These are phyloP conservation scores for Coregonus clupeaformis DNA, from an alignment of 2,113 vertebrate genomes.

Conservation along the genomic window DNA sequence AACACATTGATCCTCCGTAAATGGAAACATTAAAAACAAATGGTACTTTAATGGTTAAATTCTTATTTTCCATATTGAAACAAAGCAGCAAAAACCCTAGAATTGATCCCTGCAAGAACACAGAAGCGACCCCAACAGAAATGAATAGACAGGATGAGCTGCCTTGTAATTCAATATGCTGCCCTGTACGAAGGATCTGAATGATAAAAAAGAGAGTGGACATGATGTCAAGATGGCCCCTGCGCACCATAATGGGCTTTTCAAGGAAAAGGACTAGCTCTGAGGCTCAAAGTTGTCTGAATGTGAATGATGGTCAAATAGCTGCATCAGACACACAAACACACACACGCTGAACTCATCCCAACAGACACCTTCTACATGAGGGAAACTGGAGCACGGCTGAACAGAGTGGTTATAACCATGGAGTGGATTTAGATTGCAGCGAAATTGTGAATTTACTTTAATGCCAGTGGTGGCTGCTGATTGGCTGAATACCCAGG, in stretches of 20 bases:
- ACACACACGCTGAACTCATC: conserved; percentile 18
- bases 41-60: background rate
- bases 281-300: conserved; percentile 53
- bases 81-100: conserved; percentile 8
- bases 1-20: background rate
- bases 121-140: conserved; percentile 1
- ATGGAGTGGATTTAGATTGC: conserved; percentile 42
- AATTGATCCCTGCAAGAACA: conserved; percentile 15
- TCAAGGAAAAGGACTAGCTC: conserved; percentile 33
- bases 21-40: background rate
- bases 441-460: conserved; percentile 41
- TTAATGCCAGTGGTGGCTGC: background rate
- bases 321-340: conserved; percentile 29
- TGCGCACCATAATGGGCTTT: conserved; percentile 55
- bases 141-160: conserved; percentile 28
- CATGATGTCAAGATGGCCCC: conserved; percentile 35
- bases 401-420: conserved; percentile 34
- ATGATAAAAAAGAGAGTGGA: conserved; percentile 59
- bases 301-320: conserved; percentile 56
- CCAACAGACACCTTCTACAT: conserved; percentile 40
- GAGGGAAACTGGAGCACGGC: conserved; percentile 45
- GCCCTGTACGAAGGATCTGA: conserved; percentile 45
- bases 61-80: conserved; percentile 18
- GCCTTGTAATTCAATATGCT: conserved; percentile 54
- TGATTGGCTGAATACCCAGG: too few species aligned